Percentiles rank a stretch among this genome's conserved stretches.
phyloP scores from a whole-genome alignment of 2,888 invertebrate species.

The Drosophila rubida region DNA sequence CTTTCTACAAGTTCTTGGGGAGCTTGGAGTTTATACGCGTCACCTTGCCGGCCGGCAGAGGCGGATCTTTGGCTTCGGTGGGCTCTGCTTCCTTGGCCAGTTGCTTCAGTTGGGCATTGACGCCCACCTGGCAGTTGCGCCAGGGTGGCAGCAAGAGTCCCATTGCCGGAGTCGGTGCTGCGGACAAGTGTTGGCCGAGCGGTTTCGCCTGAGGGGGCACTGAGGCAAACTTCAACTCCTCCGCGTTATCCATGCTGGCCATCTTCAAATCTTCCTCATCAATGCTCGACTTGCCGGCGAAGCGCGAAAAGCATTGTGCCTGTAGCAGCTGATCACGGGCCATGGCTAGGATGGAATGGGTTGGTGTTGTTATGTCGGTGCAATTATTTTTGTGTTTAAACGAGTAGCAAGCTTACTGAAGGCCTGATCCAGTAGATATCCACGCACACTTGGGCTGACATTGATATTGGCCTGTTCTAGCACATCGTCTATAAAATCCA shows the following conservation, averaged over 20 bases:
- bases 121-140: slow-evolving; percentile 47
- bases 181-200: slow-evolving; percentile 20
- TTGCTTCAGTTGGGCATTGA: slow-evolving; percentile 33
- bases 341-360: slow-evolving; percentile 13
- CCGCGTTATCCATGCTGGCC: slow-evolving; percentile 10
- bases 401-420: slow-evolving; percentile 42
- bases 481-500: slow-evolving; percentile 20
- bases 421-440: slow-evolving; percentile 12
- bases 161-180: slow-evolving; percentile 5
- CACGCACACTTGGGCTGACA: slow-evolving; percentile 1
- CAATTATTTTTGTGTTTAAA: not conserved
- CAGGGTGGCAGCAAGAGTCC: slow-evolving; percentile 41
- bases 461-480: not conserved
- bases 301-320: slow-evolving; percentile 32
- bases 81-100: not conserved
- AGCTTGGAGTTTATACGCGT: not conserved
- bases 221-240: slow-evolving; percentile 20
- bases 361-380: not conserved
- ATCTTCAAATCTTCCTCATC: slow-evolving; percentile 32
- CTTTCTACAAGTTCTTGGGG: not conserved
- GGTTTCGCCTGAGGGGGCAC: slow-evolving; percentile 4
- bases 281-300: slow-evolving; percentile 19
- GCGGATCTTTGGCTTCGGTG: rapidly evolving
- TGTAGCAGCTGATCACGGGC: slow-evolving; percentile 28
- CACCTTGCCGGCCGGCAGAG: not conserved